Evolutionary conservation across 2,797 vertebrate genomes (phyloP), one percentile per base, ranked within the genome.

Genomic region (Phoebastria nigripes): DNA sequence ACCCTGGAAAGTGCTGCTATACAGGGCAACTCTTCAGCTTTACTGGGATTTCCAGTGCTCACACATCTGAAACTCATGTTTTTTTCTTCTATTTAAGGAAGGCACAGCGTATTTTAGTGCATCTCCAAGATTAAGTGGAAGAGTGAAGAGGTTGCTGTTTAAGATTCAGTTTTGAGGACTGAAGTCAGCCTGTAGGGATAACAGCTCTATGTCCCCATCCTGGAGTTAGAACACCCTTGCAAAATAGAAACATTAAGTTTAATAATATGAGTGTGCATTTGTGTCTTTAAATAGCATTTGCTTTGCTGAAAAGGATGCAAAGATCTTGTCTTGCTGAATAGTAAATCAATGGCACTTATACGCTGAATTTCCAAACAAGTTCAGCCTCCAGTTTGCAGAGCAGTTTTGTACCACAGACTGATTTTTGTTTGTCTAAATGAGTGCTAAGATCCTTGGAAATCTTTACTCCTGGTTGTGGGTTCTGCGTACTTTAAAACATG

Each of bases 401-500:
- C 63, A 87, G 66, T 73, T 89, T 80, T 87, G 82, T 51, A 65
- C 42, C 79, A 77, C 25, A 2, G 73, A 15, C 46, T 11, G 80
- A 41, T 49, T 92, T 84, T 46, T 89, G 28, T 88, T 85, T 79
- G 66, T 63, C 90, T 87, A 67, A 89, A 84, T 2, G 52, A 67
- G 24, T 9, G 49, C 17, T 80, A 46, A 89, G 89, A 67, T 96
- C 92, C 84, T 93, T 96, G 92, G 87, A 95, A 95, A 86, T 62
- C 90, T 93, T 74, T 24, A 70, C 79, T 92, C 82, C 79, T 91
- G 69, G 65, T 88, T 97, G 77, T 82, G 94, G 91, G 85, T 83
- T 96, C 79, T 85, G 86, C 14, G 52, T 73, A 67, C 89, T 90
- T 94, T 62, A 93, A 94, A 96, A 94, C 73, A 67, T 77, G 31